Conservation (phyloP, 2,888 invertebrate genomes). For the Leptogaster cylindrica region DNA sequence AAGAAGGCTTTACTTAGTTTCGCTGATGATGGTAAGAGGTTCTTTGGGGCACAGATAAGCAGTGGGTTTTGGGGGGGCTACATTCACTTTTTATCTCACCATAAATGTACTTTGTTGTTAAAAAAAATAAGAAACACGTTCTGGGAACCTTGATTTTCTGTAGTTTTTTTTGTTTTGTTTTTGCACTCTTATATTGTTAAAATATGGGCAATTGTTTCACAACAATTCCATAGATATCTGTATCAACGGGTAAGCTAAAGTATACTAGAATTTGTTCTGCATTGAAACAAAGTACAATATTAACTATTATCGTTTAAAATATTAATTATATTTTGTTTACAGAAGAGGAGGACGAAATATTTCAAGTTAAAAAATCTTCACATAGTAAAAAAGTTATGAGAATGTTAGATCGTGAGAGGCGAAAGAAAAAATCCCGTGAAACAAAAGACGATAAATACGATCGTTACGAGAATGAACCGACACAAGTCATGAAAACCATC, state of each 20-base stretch:
- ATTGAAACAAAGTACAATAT: not conserved
- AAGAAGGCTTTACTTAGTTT: slow-evolving; percentile 77
- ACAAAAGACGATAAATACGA: slow-evolving; percentile 53
- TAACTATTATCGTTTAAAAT: not conserved
- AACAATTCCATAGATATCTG: not conserved
- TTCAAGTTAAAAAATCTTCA: slow-evolving; percentile 94
- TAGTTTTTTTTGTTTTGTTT: not conserved
- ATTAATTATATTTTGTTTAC: too few relatives aligned
- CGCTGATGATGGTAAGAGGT: slow-evolving; percentile 72
- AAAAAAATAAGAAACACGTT: too few relatives aligned
- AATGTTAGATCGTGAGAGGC: slow-evolving; percentile 79
- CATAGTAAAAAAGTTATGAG: slow-evolving; percentile 89
- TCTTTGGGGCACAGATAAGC: not conserved
- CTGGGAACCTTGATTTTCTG: not conserved
- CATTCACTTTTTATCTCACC: not conserved
- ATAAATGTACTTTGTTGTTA: not conserved
- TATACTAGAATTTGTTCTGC: not conserved
- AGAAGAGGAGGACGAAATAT: slow-evolving; percentile 84
- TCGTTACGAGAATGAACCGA: slow-evolving; percentile 37
- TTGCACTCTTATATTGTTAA: not conserved
- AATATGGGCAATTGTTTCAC: not conserved
- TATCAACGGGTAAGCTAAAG: not conserved
- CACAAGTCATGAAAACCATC: slow-evolving; percentile 29
- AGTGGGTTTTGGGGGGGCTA: slow-evolving; percentile 2
- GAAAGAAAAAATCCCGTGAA: slow-evolving; percentile 55